Evolutionary conservation across 2,113 vertebrate species (phyloP), one percentile per base, ranked within the genome.

Genomic region (western clawed frog (Xenopus tropicalis)): DNA sequence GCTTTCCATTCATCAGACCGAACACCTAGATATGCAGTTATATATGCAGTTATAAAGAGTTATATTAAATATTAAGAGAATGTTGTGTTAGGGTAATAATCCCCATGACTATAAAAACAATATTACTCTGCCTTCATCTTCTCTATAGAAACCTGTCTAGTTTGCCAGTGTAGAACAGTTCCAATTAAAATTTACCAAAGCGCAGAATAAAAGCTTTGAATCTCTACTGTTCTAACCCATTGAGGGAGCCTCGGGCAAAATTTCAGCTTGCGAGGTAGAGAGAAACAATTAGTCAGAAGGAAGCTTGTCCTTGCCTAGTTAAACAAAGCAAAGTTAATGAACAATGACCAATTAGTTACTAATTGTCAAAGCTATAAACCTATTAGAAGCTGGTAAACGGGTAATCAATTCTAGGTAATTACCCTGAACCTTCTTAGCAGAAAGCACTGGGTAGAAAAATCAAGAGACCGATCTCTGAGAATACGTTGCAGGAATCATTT

Each of bases 301-400:
- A 62, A 21, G 37, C 69, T 73, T 66, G 77, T 81, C 80, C 79
- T 78, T 75, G 78, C 70, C 78, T 75, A 84, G 83, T 86, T 83
- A 89, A 86, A 85, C 83, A 86, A 84, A 84, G 81, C 72, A 74
- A 77, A 84, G 87, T 87, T 87, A 84, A 85, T 85, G 72, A 86
- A 86, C 78, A 72, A 84, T 83, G 83, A 81, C 79, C 89, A 89
- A 92, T 92, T 90, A 91, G 86, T 77, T 68, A 74, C 80, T 89
- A 90, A 90, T 81, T 89, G 88, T 90, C 85, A 82, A 86, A 85
- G 85, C 86, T 88, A 86, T 88, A 89, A 90, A 86, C 84, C 88
- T 82, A 80, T 82, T 82, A 82, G 69, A 77, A 71, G 72, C 71
- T 78, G 64, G 72, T 74, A 70, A 79, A 78, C 66, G 76, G 70